Evolutionary conservation across 2,888 invertebrate species (phyloP).

Genomic region (Tuta absoluta): DNA sequence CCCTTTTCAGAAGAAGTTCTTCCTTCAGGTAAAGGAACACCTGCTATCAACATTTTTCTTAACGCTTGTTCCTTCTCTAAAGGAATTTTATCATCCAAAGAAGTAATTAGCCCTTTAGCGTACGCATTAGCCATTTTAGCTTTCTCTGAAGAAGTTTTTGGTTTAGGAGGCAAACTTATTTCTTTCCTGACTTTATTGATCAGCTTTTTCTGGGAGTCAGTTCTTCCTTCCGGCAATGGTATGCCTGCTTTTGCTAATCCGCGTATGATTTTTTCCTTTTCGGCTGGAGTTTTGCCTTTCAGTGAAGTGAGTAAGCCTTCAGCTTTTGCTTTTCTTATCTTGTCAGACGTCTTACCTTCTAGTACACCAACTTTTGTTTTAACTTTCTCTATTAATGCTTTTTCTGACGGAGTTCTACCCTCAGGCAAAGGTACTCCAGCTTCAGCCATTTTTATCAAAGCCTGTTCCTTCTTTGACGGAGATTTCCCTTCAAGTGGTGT

Average conservation of each 20-base stretch:
- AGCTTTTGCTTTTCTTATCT: slow-evolving; percentile 32
- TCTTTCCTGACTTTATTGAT: slow-evolving; percentile 6
- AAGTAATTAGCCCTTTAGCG: slow-evolving; percentile 41
- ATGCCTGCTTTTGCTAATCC: slow-evolving; percentile 39
- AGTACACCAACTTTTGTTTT: neutral
- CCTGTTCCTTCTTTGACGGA: slow-evolving; percentile 31
- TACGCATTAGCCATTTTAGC: slow-evolving; percentile 36
- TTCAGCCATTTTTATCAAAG: slow-evolving; percentile 29
- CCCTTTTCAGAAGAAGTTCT: slow-evolving; percentile 43
- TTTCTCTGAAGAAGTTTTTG: slow-evolving; percentile 25
- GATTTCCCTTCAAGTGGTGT: slow-evolving; percentile 37
- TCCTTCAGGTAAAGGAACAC: neutral
- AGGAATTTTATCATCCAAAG: slow-evolving; percentile 43
- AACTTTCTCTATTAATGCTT: slow-evolving; percentile 25
- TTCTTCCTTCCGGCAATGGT: slow-evolving; percentile 44
- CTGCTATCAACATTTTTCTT: slow-evolving; percentile 26
- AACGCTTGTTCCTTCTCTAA: slow-evolving; percentile 37
- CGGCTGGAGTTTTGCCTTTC: slow-evolving; percentile 37
- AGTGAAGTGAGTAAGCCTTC: slow-evolving; percentile 40
- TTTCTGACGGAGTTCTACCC: slow-evolving; percentile 49
- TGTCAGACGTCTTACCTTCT: slow-evolving; percentile 33
- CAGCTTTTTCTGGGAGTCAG: slow-evolving; percentile 39
- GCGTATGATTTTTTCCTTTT: slow-evolving; percentile 42
- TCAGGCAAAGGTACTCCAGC: slow-evolving; percentile 51
- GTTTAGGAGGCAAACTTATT: neutral